Percentiles rank a stretch among this genome's conserved stretches.
phyloP scores from a whole-genome alignment of 1,140 invertebrate genomes.

The Meteorus sp. region DNA sequence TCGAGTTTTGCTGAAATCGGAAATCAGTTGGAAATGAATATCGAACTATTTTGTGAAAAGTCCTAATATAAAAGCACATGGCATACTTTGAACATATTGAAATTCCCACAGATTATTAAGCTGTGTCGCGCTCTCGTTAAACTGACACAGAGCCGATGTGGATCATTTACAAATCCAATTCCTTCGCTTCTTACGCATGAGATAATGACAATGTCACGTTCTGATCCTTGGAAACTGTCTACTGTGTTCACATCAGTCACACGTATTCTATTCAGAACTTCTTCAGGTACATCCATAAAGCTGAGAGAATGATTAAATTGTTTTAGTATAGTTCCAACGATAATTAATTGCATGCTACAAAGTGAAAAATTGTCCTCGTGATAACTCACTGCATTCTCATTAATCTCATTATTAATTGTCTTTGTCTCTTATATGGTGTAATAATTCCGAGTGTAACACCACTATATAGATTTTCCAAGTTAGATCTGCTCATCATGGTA shows the following conservation, averaged over 20 bases:
- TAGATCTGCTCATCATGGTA: not conserved
- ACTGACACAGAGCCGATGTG: slow-evolving; percentile 78
- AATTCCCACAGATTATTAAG: slow-evolving; percentile 71
- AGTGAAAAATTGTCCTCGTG: slow-evolving; percentile 15
- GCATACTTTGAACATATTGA: slow-evolving; percentile 62
- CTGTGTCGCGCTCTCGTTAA: slow-evolving; percentile 74
- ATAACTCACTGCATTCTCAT: not conserved
- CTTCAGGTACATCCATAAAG: not conserved
- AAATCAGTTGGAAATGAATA: not conserved
- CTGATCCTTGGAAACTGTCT: slow-evolving; percentile 89
- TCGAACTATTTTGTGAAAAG: not conserved
- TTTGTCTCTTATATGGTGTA: slow-evolving; percentile 10
- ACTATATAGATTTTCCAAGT: not conserved
- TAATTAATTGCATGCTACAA: too few species aligned
- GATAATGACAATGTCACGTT: slow-evolving; percentile 86
- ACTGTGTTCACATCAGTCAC: slow-evolving; percentile 71
- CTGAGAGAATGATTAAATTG: slow-evolving; percentile 27
- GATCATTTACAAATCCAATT: slow-evolving; percentile 72
- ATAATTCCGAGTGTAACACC: slow-evolving; percentile 14
- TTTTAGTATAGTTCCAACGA: not conserved
- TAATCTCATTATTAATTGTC: slow-evolving; percentile 1
- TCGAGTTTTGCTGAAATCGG: not conserved
- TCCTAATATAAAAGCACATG: not conserved
- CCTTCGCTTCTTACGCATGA: slow-evolving; percentile 79
- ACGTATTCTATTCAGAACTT: slow-evolving; percentile 25